These are phyloP conservation scores for Pardosa pseudoannulata DNA, from an alignment of 2,888 invertebrate genomes.

Conservation along the genomic window DNA sequence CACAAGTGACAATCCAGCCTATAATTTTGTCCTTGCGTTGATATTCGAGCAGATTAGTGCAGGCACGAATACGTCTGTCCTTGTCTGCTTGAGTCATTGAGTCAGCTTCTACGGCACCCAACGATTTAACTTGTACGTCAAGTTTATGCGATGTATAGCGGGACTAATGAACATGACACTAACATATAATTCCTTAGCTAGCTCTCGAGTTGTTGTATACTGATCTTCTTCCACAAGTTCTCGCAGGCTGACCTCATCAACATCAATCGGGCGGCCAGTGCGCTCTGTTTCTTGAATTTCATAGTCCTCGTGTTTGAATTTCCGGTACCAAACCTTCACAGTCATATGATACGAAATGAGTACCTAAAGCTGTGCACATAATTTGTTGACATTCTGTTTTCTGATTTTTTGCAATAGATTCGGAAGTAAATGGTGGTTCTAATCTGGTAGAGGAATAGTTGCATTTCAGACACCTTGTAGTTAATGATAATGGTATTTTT, in stretches of 20 bases:
- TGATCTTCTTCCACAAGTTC: not conserved
- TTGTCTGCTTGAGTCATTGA: conserved; percentile 17
- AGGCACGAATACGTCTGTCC: not conserved
- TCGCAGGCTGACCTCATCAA: not conserved
- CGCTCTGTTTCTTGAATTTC: not conserved
- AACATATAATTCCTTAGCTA: not conserved
- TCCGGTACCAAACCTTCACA: conserved; percentile 16
- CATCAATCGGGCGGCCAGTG: conserved; percentile 2
- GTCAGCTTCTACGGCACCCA: not conserved
- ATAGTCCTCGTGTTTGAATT: conserved; percentile 5
- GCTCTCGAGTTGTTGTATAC: not conserved
- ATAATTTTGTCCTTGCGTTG: conserved; percentile 3
- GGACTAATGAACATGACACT: not conserved
- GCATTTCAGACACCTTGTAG: not conserved
- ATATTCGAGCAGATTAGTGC: conserved; percentile 23
- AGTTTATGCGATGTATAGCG: not conserved
- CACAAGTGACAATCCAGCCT: conserved; percentile 2
- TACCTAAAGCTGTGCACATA: not conserved
- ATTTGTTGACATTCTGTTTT: not conserved
- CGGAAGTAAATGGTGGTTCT: not conserved
- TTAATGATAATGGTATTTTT: not conserved
- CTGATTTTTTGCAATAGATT: not conserved
- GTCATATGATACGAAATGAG: conserved; percentile 8
- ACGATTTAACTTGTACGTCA: not conserved
- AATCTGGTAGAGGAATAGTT: not conserved